Percentiles rank a stretch among this genome's conserved stretches.
These are phyloP conservation scores for Microtus agrestis DNA, from an alignment of 2,797 vertebrate species.

Conservation along the genomic window DNA sequence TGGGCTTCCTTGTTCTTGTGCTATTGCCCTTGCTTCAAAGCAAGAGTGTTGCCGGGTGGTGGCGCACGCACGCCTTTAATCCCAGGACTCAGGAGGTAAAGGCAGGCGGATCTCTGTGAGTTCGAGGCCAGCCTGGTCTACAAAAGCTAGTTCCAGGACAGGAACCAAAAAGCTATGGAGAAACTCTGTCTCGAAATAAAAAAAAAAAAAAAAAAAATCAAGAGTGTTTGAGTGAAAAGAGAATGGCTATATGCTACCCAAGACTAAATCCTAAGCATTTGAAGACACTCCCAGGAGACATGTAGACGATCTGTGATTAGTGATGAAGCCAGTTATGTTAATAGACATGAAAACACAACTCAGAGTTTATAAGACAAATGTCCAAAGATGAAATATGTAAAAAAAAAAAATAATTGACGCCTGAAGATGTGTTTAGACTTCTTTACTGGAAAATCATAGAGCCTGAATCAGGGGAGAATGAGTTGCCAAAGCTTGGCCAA, in stretches of 20 bases:
- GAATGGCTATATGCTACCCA: background rate
- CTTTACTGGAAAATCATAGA: background rate
- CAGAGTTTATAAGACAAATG: background rate
- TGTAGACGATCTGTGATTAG: background rate
- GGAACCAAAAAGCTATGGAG: too few species aligned
- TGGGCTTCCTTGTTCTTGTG: too few species aligned
- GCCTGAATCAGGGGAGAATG: background rate
- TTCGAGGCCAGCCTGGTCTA: too few species aligned
- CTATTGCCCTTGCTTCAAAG: too few species aligned
- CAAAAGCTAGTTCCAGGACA: too few species aligned
- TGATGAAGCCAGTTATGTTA: background rate
- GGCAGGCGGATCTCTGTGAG: too few species aligned
- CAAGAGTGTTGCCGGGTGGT: background rate
- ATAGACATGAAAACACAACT: background rate
- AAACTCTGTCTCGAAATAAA: too few species aligned
- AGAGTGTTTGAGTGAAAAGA: background rate
- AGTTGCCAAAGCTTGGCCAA: background rate
- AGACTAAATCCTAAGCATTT: background rate
- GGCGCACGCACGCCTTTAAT: too few species aligned
- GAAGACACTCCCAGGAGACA: background rate
- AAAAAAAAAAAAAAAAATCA: too few species aligned
- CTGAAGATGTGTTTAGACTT: background rate
- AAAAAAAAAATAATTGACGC: background rate
- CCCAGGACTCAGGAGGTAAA: too few species aligned
- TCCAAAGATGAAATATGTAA: too few species aligned